Base-by-base conservation (phyloP, 2,888 invertebrate genomes). In the Macrophya alboannulata region DNA sequence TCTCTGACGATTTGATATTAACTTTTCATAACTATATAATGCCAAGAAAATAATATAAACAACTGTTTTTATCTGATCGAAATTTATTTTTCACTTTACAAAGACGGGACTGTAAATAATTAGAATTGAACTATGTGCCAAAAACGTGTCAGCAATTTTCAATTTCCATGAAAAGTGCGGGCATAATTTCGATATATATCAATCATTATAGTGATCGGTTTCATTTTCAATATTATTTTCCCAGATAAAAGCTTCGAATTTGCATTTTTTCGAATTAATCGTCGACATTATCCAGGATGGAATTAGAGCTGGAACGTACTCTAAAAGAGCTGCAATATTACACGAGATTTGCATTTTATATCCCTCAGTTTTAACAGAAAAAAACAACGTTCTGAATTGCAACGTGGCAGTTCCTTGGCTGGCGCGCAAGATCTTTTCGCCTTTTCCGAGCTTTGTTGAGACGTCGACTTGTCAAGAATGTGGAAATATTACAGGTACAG, bases 391-490 rank as follows among this genome's bases (percentile, higher is more conserved):
- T 15, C 68, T 68, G 68, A 68, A 68, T 68, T 68, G 68, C 31
- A 68, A 37, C 21, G 68, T 68, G 68, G 68, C 68, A 68, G 68
- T 68, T 68, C 68, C 68, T 68, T 68, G 68, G 68, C 37, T 68
- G 68, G 68, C 68, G 68, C 68, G 68, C 15, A 68, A 68, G 31
- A 37, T 68, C 4, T 68, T 31, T 37, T 15, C 15, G 31, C 68
- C 31, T 31, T 31, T 37, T 68, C 68, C 68, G 31, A 68, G 68
- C 68, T 68, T 68, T 12, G 12, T 68, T 31, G 68, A 68, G 12
- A 68, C 68, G 31, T 68, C 68, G 9, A 68, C 68, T 10, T 68
- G 68, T 68, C 37, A 37, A 68, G 37, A 37, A 68, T 68, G 68
- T 68, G 68, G 37, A 68, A 68, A 68, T 68, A 68, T 68, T 37